A percentile compares a stretch with the other conserved stretches of the same genome.
These are phyloP conservation scores for Podotricha telesiphe DNA, from an alignment of 2,888 invertebrate species.

Conservation along the genomic window DNA sequence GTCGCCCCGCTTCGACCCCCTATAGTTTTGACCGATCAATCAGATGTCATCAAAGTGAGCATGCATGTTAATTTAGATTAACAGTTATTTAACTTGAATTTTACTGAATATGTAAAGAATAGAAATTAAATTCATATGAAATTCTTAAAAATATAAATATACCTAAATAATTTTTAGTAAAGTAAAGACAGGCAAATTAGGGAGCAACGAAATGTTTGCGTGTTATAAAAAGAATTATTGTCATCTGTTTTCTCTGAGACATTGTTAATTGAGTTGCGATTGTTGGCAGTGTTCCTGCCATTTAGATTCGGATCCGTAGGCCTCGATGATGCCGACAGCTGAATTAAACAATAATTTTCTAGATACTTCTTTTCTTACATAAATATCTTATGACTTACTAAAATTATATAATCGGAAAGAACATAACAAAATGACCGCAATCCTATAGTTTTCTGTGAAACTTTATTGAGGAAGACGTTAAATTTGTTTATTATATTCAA, in stretches of 20 bases:
- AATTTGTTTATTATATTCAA: conserved; percentile 5
- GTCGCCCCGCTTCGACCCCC: conserved; percentile 89
- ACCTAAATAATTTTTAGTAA: background rate
- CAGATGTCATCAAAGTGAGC: conserved; percentile 91
- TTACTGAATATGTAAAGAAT: conserved; percentile 28
- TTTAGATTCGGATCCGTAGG: conserved; percentile 64
- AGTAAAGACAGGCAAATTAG: conserved; percentile 14
- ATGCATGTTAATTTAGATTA: background rate
- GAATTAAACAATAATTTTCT: conserved; percentile 47
- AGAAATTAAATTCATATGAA: background rate
- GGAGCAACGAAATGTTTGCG: conserved; percentile 8
- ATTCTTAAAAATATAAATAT: background rate
- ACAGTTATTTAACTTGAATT: background rate
- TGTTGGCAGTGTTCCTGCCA: conserved; percentile 71
- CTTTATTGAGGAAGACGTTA: conserved; percentile 18
- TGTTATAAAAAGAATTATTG: conserved; percentile 38
- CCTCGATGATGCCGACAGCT: conserved; percentile 44
- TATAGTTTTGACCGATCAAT: conserved; percentile 88
- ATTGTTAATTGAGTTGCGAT: conserved; percentile 48
- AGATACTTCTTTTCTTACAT: conserved; percentile 47
- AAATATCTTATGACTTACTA: background rate
- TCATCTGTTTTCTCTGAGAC: conserved; percentile 36
- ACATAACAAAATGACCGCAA: conserved; percentile 1
- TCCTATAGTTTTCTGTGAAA: background rate
- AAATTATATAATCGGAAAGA: background rate